Percentiles rank a stretch among this genome's conserved stretches.
phyloP scores from a whole-genome alignment of 2,888 invertebrate species.

The Timema podura region DNA sequence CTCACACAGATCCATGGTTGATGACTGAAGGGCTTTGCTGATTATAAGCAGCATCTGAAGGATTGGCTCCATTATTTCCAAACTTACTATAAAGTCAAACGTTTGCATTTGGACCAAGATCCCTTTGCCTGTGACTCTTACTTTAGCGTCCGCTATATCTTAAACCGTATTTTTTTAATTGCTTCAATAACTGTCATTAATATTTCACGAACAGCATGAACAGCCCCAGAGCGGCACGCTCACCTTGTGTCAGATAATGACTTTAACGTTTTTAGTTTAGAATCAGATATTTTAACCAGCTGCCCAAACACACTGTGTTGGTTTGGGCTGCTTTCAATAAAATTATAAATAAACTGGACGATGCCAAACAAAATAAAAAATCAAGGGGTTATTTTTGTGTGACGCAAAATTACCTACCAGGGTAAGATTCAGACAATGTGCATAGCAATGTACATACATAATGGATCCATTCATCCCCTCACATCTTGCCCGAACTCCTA shows the following conservation, averaged over 20 bases:
- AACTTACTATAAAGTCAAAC: not conserved
- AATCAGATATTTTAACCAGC: not conserved
- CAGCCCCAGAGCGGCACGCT: not conserved
- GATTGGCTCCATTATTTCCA: not conserved
- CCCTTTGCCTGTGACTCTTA: not conserved
- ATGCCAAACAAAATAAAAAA: not conserved
- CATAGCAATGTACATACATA: not conserved
- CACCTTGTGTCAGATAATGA: not conserved
- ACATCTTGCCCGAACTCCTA: not conserved
- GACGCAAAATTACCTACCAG: not conserved
- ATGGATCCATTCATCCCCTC: not conserved
- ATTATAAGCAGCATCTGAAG: not conserved
- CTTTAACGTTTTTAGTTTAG: not conserved
- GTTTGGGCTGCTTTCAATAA: slow-evolving; percentile 5
- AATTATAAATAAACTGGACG: not conserved
- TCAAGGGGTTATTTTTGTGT: not conserved
- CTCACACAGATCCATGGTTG: not conserved
- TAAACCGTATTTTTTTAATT: not conserved
- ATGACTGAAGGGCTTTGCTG: not conserved
- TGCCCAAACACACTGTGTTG: not conserved
- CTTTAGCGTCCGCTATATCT: not conserved
- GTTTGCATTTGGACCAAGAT: not conserved
- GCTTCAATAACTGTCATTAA: not conserved
- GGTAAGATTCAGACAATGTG: not conserved
- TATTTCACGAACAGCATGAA: not conserved